phyloP scores from a whole-genome alignment of 2,113 vertebrate species.

The Theristicus caerulescens region DNA sequence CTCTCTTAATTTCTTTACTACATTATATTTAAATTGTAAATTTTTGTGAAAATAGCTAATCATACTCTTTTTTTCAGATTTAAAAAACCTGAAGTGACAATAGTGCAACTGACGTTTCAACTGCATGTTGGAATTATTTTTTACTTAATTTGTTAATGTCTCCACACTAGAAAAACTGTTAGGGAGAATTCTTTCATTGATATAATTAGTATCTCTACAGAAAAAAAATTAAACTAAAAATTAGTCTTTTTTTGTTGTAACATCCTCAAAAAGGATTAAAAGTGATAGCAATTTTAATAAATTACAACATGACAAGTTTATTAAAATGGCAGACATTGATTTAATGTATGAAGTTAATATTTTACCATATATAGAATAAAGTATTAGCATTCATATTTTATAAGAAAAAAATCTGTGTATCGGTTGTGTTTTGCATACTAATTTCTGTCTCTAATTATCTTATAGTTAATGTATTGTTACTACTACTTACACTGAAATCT shows the following conservation, averaged over 20 bases:
- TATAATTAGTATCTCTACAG: background rate
- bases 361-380: background rate
- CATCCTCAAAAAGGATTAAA: background rate
- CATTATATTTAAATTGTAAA: background rate
- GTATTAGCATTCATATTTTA: background rate
- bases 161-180: background rate
- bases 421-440: background rate
- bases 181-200: background rate
- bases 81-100: background rate
- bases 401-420: background rate
- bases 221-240: background rate
- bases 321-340: background rate
- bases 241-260: background rate
- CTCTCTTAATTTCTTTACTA: background rate
- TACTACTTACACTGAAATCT: background rate
- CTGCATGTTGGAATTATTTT: background rate
- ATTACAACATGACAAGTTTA: background rate
- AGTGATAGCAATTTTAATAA: background rate
- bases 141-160: background rate
- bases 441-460: background rate
- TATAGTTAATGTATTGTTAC: background rate
- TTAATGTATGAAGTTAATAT: background rate
- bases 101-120: background rate
- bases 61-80: background rate
- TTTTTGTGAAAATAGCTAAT: background rate